Evolutionary conservation across 1,140 invertebrate species (phyloP), one percentile per base, ranked within the genome.

Genomic region (Gonioctena quinquepunctata): DNA sequence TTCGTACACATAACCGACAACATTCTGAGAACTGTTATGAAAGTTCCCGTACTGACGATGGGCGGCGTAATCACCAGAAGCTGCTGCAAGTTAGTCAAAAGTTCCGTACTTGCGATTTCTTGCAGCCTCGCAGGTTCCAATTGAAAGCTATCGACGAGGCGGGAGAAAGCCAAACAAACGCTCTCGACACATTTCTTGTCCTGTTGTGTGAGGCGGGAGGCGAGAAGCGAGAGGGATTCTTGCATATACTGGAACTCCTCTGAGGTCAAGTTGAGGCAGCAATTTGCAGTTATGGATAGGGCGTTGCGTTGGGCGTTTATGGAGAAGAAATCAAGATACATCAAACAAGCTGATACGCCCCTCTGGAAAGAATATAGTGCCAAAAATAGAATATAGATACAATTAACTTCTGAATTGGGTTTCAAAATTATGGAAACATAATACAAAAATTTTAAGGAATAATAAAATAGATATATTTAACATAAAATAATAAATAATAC

Each of bases 171-270:
- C 61, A 96, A 88, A 78, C 97, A 99, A 4, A 98, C 95, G 81
- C 95, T 96, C 81, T 99, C 98, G 13, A 99, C 95, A 73, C 96
- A 97, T 79, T 98, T 99, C 81, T 99, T 99, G 83, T 99, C 98
- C 81, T 96, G 95, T 84, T 97, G 95, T 1, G 93, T 93, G 1
- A 99, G 85, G 81, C 95, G 83, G 59, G 90, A 91, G 23, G 95
- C 95, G 5, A 99, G 85, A 54, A 97, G 85, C 3, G 94, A 89
- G 52, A 99, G 84, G 54, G 95, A 97, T 52, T 97, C 95, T 54
- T 91, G 88, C 8, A 99, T 93, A 71, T 96, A 92, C 76, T 95
- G 92, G 83, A 98, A 98, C 83, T 99, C 97, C 77, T 98, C 96
- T 6, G 90, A 86, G 54, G 93, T 93, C 73, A 99, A 87, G 85